Evolutionary conservation across 2,113 vertebrate species (phyloP).

Genomic region (Callorhinus ursinus): DNA sequence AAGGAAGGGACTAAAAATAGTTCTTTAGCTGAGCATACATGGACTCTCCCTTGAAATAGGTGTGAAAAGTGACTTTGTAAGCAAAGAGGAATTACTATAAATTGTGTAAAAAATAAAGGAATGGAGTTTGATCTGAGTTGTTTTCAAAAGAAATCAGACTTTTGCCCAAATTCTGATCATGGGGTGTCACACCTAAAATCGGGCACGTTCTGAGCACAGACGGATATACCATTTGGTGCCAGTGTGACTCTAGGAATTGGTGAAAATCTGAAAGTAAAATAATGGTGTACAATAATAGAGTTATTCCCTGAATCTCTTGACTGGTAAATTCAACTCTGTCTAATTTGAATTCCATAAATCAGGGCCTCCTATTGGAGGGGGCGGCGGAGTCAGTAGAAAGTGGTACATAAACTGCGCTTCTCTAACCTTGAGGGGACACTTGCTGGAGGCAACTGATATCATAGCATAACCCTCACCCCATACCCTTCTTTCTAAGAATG

Average conservation of each 20-base stretch:
- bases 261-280: conserved; percentile 11
- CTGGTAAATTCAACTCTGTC: background rate
- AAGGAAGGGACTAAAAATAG: conserved; percentile 16
- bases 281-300: background rate
- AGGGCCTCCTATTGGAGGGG: background rate
- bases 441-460: background rate
- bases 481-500: background rate
- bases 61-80: conserved; percentile 36
- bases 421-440: background rate
- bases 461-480: background rate
- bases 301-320: background rate
- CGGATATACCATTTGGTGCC: background rate
- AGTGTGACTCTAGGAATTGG: background rate
- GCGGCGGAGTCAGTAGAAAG: background rate
- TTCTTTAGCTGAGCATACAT: conserved; percentile 19
- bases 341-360: background rate
- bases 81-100: background rate
- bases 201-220: background rate
- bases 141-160: conserved; percentile 1
- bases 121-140: background rate
- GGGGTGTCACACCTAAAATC: background rate
- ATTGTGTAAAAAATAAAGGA: background rate
- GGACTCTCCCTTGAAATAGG: background rate
- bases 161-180: background rate
- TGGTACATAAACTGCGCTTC: background rate